Conservation (phyloP, 2,888 invertebrate genomes). For the Alviniconcha strummeri region DNA sequence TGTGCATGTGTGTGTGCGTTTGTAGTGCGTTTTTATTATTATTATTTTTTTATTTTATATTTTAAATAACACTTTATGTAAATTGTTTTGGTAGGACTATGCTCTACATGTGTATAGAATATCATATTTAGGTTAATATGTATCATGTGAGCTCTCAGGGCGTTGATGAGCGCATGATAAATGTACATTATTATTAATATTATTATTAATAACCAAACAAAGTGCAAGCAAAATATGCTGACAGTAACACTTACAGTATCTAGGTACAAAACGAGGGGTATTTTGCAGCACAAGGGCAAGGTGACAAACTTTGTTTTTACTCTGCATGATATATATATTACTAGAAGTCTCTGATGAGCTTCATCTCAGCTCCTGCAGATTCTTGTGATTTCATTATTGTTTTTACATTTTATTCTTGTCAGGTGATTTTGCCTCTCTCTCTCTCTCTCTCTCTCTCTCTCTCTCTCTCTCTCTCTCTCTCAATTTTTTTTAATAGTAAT, state of each 20-base stretch:
- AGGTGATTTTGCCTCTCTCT: neutral
- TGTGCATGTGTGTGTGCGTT: neutral
- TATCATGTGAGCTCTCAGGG: too few relatives aligned
- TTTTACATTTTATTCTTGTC: neutral
- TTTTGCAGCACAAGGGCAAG: neutral
- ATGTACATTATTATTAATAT: neutral
- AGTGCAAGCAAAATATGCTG: too few relatives aligned
- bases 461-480: neutral
- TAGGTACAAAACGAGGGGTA: neutral
- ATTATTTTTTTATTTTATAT: neutral
- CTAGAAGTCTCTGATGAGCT: neutral
- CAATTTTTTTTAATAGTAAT: too few relatives aligned
- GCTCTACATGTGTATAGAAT: too few relatives aligned
- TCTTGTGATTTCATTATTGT: neutral
- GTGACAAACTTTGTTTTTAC: neutral
- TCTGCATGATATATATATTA: neutral
- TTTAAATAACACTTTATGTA: too few relatives aligned
- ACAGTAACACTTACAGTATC: too few relatives aligned
- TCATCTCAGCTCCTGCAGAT: neutral
- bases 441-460: neutral
- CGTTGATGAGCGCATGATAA: too few relatives aligned
- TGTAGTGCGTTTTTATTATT: neutral
- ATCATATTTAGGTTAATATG: too few relatives aligned
- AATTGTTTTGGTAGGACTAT: too few relatives aligned
- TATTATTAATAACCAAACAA: neutral